A percentile compares a stretch with the other conserved stretches of the same genome.
These are phyloP conservation scores for Chionis minor DNA, from an alignment of 2,113 vertebrate genomes.

Conservation along the genomic window DNA sequence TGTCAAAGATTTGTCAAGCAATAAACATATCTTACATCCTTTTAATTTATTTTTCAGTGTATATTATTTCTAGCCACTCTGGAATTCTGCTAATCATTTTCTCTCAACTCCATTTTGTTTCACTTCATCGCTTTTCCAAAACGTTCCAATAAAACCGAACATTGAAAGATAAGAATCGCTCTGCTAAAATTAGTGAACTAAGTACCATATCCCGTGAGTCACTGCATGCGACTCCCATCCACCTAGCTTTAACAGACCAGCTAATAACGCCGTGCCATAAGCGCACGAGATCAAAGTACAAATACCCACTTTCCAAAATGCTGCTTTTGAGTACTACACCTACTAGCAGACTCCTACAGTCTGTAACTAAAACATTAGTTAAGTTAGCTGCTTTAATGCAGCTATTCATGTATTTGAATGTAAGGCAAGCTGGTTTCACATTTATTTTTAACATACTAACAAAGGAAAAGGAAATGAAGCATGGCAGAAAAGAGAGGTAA, in stretches of 20 bases:
- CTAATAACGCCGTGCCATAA: background rate
- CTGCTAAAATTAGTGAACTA: constrained; percentile 48
- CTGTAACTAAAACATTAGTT: background rate
- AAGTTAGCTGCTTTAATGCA: background rate
- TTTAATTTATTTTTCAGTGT: constrained; percentile 26
- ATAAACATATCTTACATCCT: background rate
- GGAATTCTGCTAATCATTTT: constrained; percentile 21
- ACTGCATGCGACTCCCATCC: background rate
- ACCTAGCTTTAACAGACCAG: constrained; percentile 1
- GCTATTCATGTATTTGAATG: background rate
- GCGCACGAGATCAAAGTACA: background rate
- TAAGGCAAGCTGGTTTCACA: background rate
- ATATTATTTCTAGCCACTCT: background rate
- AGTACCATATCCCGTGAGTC: constrained; percentile 26
- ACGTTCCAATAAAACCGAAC: constrained; percentile 27
- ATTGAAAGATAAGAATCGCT: background rate
- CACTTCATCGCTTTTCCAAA: constrained; percentile 4
- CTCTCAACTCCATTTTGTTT: constrained; percentile 37
- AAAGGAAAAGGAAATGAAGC: background rate
- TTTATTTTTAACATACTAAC: background rate
- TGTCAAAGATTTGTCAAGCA: constrained; percentile 19
- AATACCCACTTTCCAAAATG: background rate
- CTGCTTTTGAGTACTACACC: background rate
- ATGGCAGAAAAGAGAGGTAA: background rate
- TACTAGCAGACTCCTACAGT: background rate